phyloP scores from a whole-genome alignment of 23 tunicate species.

The Ciona savignyi region DNA sequence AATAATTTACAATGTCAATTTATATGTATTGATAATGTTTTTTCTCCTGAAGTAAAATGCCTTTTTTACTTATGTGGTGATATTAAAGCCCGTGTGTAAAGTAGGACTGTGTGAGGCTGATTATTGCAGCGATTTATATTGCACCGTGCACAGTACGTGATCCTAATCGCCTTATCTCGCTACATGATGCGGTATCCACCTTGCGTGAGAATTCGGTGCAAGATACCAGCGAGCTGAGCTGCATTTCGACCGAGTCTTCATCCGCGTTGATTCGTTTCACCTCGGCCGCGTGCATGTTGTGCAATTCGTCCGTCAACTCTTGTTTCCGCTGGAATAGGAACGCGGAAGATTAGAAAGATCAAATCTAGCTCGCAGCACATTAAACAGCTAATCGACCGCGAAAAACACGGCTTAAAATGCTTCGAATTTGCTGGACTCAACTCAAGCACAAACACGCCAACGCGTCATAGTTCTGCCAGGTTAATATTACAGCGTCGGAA shows the following conservation, averaged over 20 bases:
- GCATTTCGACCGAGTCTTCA: constrained; percentile 85
- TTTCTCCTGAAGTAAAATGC: no score
- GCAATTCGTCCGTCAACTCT: constrained; percentile 77
- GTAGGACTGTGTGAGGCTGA: no score
- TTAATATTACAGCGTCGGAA: not conserved
- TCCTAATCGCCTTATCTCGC: no score
- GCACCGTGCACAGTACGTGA: no score
- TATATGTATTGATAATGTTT: no score
- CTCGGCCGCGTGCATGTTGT: constrained; percentile 72
- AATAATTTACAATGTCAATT: no score
- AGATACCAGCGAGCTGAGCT: constrained; percentile 82
- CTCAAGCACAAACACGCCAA: not conserved
- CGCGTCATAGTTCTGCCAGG: not conserved
- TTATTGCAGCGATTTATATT: no score
- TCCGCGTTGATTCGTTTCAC: constrained; percentile 80
- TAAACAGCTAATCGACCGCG: not conserved
- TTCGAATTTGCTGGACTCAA: not conserved
- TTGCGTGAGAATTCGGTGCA: constrained; percentile 89
- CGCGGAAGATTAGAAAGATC: not conserved
- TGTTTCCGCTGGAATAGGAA: constrained; percentile 66
- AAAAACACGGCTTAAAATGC: not conserved
- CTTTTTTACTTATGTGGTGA: no score
- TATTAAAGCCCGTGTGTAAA: no score
- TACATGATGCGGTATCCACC: no score
- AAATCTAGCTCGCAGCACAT: not conserved